These are phyloP conservation scores for Chelonoidis abingdonii DNA, from an alignment of 2,113 vertebrate genomes.

Conservation along the genomic window DNA sequence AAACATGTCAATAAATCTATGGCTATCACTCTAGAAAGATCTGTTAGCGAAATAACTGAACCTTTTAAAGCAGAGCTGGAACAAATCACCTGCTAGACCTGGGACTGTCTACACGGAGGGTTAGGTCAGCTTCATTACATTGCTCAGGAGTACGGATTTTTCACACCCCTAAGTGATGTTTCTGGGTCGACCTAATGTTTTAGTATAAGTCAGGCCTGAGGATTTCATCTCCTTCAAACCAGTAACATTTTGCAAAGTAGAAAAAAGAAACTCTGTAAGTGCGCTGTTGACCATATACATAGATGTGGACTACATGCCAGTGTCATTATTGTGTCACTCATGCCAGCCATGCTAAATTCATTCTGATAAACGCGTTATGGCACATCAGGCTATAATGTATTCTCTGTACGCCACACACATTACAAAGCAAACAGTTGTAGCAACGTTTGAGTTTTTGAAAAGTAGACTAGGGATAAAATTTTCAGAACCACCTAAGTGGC, in stretches of 20 bases:
- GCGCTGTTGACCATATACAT: too few relatives aligned
- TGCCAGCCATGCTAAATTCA: too few relatives aligned
- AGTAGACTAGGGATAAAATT: too few relatives aligned
- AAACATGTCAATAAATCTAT: too few relatives aligned
- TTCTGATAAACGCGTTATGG: too few relatives aligned
- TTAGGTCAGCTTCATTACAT: background rate
- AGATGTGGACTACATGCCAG: background rate
- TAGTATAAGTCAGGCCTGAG: background rate
- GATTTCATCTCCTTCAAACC: background rate
- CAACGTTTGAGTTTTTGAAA: too few relatives aligned
- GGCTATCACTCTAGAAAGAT: slow-evolving; percentile 22
- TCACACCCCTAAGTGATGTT: background rate
- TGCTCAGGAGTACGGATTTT: background rate
- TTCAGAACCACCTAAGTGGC: too few relatives aligned
- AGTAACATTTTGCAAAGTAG: background rate
- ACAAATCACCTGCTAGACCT: slow-evolving; percentile 26
- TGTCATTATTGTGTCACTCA: background rate
- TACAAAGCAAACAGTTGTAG: too few relatives aligned
- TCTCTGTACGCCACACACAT: too few relatives aligned
- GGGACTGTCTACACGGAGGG: too few relatives aligned
- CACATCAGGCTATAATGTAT: too few relatives aligned
- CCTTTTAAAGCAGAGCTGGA: background rate
- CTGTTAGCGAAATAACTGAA: slow-evolving; percentile 19
- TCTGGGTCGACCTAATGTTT: background rate
- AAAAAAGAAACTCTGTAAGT: background rate